Conservation (phyloP, 2,113 vertebrate genomes). For the Nycticryphes semicollaris region DNA sequence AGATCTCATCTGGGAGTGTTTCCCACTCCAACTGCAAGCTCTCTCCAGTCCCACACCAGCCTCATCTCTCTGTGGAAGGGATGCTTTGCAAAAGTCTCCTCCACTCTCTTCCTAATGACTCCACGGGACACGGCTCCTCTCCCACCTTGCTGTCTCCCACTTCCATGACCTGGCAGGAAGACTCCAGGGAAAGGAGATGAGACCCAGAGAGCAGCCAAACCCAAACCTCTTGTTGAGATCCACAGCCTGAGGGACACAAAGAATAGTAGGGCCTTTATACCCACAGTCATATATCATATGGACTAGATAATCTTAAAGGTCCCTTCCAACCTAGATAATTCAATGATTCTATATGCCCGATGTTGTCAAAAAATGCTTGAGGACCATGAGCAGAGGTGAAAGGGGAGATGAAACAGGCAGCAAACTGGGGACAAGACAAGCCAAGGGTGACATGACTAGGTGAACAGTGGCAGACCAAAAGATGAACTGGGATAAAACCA, state of each 20-base stretch:
- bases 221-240: background rate
- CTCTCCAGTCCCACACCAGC: background rate
- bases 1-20: background rate
- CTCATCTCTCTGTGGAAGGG: background rate
- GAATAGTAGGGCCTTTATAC: background rate
- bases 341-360: background rate
- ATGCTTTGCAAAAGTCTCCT: background rate
- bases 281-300: background rate
- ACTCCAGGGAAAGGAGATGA: background rate
- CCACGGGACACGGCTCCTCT: background rate
- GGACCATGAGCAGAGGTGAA: background rate
- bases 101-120: background rate
- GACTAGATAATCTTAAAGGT: no score
- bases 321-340: no score
- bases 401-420: background rate
- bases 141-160: background rate
- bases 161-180: background rate
- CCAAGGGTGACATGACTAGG: background rate
- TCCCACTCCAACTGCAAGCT: background rate
- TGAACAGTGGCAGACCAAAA: background rate
- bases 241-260: background rate
- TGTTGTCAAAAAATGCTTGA: background rate
- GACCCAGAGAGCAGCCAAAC: background rate
- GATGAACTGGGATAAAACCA: background rate
- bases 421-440: background rate